Conservation (phyloP, 1,140 invertebrate species). For the Fopius arisanus region DNA sequence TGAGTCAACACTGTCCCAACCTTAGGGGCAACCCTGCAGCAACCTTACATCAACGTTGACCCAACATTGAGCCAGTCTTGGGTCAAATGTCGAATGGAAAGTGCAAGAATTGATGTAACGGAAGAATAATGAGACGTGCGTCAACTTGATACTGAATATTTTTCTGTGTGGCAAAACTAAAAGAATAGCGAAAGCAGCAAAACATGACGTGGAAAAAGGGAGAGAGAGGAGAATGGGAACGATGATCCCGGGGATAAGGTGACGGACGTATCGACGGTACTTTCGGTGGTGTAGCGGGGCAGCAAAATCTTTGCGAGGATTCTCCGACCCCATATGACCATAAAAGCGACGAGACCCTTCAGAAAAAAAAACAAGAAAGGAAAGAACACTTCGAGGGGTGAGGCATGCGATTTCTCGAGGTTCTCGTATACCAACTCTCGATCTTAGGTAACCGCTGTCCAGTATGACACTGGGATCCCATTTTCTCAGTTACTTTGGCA, state of each 20-base stretch:
- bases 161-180: no score
- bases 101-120: no score
- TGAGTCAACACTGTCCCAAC: no score
- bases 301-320: background rate
- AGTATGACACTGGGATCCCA: background rate
- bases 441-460: constrained; percentile 29
- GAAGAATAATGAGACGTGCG: no score
- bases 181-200: background rate
- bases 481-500: background rate
- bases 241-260: constrained; percentile 40
- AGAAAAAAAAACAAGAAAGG: constrained; percentile 13
- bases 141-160: no score
- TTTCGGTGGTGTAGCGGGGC: background rate
- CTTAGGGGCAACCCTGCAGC: no score
- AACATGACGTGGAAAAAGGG: background rate
- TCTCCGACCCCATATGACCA: constrained; percentile 15
- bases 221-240: constrained; percentile 10
- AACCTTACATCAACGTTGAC: no score
- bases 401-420: constrained; percentile 40
- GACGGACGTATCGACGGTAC: constrained; percentile 32
- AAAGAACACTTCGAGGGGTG: constrained; percentile 31
- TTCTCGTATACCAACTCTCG: constrained; percentile 29
- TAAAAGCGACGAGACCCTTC: constrained; percentile 29
- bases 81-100: background rate
- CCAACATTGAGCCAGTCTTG: no score